Evolutionary conservation across 1,140 invertebrate species (phyloP), one percentile per base, ranked within the genome.

Genomic region (Drosophila athabasca): DNA sequence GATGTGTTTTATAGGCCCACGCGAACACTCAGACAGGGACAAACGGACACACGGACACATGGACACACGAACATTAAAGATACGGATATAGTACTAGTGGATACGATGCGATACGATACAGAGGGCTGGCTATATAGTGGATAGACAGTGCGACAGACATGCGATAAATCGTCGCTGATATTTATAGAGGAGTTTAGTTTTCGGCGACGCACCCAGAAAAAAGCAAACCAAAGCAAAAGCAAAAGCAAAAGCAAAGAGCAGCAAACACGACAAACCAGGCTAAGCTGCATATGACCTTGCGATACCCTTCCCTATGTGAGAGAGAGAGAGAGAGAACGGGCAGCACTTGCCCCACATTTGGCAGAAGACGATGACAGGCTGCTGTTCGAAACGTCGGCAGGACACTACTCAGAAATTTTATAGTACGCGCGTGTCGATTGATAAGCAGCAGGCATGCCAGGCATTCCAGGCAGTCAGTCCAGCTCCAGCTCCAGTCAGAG

Each of bases 161-260:
- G 61, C 71, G 77, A 84, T 85, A 85, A 84, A 84, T 84, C 77
- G 81, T 65, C 64, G 70, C 64, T 71, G 81, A 74, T 84, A 84
- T 84, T 85, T 84, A 85, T 84, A 84, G 71, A 74, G 81, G 81
- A 84, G 81, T 84, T 84, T 80, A 75, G 66, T 58, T 53, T 58
- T 70, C 57, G 76, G 62, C 50, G 79, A 65, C 79, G 82, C 76
- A 70, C 71, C 72, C 80, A 76, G 58, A 44, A 44, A 19, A 15
- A 45, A 22, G 39, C 31, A 59, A 45, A 19, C 4, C 29, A 22
- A 67, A 53, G 2, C 31, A 43, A 29, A 6, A 46, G 57, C 15
- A 15, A 22, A 67, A 53, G 2, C 31, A 43, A 29, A 6, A 46
- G 57, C 15, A 15, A 46, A 45, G 31, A 31, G 31, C 8, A 31